These are phyloP conservation scores for Papio anubis DNA, from an alignment of 2,113 vertebrate genomes.

Conservation along the genomic window DNA sequence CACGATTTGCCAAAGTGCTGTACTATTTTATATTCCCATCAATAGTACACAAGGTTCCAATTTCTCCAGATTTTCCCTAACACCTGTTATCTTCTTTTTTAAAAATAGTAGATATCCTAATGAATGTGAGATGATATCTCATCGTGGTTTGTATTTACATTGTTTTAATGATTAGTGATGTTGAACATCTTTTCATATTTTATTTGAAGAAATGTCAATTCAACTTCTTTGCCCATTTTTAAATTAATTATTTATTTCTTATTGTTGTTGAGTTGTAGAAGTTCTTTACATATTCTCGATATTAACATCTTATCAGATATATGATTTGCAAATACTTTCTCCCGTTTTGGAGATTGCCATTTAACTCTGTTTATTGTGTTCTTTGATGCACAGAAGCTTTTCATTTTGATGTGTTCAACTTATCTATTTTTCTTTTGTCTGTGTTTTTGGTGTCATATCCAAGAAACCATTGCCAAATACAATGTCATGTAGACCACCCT, in stretches of 20 bases:
- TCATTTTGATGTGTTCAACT: background rate
- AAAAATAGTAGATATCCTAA: background rate
- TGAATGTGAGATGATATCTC: background rate
- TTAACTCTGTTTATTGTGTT: background rate
- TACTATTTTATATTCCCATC: background rate
- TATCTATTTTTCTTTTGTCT: background rate
- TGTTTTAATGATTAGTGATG: background rate
- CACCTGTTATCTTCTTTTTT: background rate
- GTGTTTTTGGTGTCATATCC: background rate
- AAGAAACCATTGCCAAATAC: background rate
- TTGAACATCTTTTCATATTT: background rate
- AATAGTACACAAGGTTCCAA: background rate
- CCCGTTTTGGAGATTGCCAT: background rate
- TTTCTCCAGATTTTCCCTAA: background rate
- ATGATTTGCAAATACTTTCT: background rate
- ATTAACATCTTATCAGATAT: background rate
- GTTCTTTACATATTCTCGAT: background rate
- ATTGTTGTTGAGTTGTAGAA: background rate
- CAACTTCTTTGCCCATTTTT: background rate
- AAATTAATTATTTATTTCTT: background rate
- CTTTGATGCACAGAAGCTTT: background rate
- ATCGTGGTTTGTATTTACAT: background rate
- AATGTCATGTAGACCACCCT: background rate
- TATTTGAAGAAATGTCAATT: background rate
- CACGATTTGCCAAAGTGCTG: background rate